These are phyloP conservation scores for Junco hyemalis DNA, from an alignment of 2,113 vertebrate genomes.

Conservation along the genomic window DNA sequence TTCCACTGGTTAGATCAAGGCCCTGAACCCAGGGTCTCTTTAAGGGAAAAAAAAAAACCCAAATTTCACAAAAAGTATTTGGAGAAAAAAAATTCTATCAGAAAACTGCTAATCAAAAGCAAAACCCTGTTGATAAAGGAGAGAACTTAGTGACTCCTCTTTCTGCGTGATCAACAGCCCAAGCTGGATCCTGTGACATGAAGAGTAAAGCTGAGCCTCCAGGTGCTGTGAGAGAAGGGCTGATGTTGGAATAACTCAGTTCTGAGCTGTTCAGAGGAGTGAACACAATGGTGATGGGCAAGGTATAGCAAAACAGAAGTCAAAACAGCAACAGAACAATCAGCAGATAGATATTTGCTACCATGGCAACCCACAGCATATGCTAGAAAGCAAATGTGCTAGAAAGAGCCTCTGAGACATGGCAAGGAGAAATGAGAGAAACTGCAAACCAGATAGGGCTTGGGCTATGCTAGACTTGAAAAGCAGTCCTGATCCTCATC, in stretches of 20 bases:
- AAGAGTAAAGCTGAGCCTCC: neutral
- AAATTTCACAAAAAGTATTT: neutral
- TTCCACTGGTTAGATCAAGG: neutral
- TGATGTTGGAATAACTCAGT: neutral
- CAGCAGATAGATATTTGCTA: neutral
- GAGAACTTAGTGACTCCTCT: neutral
- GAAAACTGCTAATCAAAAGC: neutral
- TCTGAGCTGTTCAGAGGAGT: neutral
- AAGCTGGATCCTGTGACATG: neutral
- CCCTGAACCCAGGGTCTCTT: neutral
- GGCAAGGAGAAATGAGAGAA: neutral
- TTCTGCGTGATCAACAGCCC: neutral
- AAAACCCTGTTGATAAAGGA: neutral
- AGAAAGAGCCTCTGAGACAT: neutral
- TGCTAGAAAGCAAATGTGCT: neutral
- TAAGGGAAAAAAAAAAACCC: neutral
- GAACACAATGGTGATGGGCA: neutral
- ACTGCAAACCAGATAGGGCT: neutral
- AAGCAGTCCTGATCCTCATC: neutral
- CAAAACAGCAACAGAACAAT: slow-evolving; percentile 9
- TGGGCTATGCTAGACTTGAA: neutral
- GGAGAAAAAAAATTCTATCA: neutral
- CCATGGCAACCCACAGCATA: neutral
- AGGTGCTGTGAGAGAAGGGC: neutral
- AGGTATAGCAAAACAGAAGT: neutral